A percentile compares a stretch with the other conserved stretches of the same genome.
Conservation (phyloP, 1,140 invertebrate species). For the Drosophila takahashii region DNA sequence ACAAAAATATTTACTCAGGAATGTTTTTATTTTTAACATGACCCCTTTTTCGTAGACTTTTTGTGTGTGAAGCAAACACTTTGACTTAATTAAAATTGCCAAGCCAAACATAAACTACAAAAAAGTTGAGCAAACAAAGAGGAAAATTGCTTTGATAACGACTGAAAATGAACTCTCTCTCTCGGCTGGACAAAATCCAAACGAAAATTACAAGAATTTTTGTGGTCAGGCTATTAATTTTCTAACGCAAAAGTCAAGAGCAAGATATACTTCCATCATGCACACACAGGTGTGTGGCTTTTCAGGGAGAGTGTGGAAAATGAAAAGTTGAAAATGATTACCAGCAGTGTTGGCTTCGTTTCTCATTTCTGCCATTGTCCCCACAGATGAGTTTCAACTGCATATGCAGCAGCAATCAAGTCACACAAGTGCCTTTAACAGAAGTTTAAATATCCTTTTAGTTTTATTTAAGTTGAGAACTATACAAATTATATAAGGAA, state of each 20-base stretch:
- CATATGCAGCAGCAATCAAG: not conserved
- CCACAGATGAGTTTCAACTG: conserved; percentile 9
- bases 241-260: conserved; percentile 24
- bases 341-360: conserved; percentile 19
- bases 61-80: conserved; percentile 37
- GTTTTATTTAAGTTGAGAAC: no score
- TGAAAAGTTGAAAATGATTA: conserved; percentile 47
- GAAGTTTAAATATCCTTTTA: not conserved
- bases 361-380: conserved; percentile 16
- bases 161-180: conserved; percentile 22
- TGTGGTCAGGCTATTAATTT: conserved; percentile 56
- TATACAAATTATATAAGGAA: not conserved
- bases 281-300: conserved; percentile 8
- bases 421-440: not conserved
- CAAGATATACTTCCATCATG: not conserved
- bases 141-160: conserved; percentile 27
- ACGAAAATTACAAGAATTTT: conserved; percentile 47
- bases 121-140: conserved; percentile 20
- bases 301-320: conserved; percentile 31
- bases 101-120: conserved; percentile 36
- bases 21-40: conserved; percentile 18
- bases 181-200: conserved; percentile 19
- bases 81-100: conserved; percentile 55
- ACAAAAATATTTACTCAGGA: conserved; percentile 39
- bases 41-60: conserved; percentile 3